A percentile compares a stretch with the other conserved stretches of the same genome.
Conservation (phyloP, 2,888 invertebrate species). For the Cerastis rubricosa region DNA sequence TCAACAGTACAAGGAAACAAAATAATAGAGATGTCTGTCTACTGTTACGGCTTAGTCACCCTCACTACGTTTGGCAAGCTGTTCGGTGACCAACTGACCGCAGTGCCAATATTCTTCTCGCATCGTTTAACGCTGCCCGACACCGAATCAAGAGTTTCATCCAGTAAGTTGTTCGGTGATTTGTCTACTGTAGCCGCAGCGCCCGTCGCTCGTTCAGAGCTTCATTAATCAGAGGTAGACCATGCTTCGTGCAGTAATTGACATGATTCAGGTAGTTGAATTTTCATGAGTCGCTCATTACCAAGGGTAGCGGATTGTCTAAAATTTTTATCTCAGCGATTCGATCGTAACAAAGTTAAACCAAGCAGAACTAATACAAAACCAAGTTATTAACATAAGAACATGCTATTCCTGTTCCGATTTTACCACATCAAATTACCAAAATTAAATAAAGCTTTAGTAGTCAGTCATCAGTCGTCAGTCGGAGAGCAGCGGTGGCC, state of each 20-base stretch:
- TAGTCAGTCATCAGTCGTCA: slow-evolving; percentile 37
- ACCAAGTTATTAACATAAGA: neutral
- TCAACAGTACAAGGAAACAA: slow-evolving; percentile 28
- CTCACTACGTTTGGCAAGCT: slow-evolving; percentile 43
- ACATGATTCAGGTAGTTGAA: neutral
- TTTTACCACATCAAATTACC: slow-evolving; percentile 1
- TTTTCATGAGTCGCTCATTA: neutral
- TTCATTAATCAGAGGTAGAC: slow-evolving; percentile 8
- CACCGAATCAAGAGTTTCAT: slow-evolving; percentile 15
- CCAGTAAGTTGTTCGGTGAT: slow-evolving; percentile 22
- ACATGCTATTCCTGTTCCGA: neutral
- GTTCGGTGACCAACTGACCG: neutral
- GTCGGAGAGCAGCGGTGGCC: too few relatives aligned
- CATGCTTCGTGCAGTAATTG: neutral
- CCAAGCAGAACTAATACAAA: neutral
- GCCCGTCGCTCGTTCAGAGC: neutral
- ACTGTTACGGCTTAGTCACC: slow-evolving; percentile 41
- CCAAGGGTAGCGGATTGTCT: neutral
- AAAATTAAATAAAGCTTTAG: slow-evolving; percentile 35
- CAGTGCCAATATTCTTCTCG: slow-evolving; percentile 49
- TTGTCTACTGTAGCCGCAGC: slow-evolving; percentile 1
- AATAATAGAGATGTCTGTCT: slow-evolving; percentile 36
- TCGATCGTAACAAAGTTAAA: neutral
- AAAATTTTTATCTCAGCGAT: neutral
- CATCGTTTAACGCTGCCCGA: slow-evolving; percentile 24